Conservation (phyloP, 2,888 invertebrate genomes). For the Asteroscopus sphinx region DNA sequence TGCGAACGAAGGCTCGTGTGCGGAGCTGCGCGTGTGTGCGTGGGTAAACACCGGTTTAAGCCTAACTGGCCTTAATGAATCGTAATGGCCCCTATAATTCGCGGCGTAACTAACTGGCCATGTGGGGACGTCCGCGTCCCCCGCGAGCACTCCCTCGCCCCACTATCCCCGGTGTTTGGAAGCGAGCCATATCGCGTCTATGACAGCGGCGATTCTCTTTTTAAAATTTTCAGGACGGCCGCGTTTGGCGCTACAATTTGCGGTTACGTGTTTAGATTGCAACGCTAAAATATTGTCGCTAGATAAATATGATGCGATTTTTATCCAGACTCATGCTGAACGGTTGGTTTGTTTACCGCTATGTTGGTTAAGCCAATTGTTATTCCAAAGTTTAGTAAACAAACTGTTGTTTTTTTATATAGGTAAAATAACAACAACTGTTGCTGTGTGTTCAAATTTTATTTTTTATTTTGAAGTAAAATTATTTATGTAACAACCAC, state of each 20-base stretch:
- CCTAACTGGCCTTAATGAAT: conserved; percentile 91
- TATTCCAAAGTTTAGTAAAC: conserved; percentile 7
- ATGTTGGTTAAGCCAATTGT: conserved; percentile 1
- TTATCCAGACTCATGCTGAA: conserved; percentile 17
- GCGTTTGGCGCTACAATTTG: conserved; percentile 79
- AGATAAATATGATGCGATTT: conserved; percentile 40
- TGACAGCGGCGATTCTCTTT: conserved; percentile 87
- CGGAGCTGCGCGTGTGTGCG: conserved; percentile 74
- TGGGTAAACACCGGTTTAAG: conserved; percentile 90
- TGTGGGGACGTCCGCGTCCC: conserved; percentile 77
- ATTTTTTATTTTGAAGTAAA: not conserved
- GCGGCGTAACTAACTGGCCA: conserved; percentile 90
- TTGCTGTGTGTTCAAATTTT: too few relatives aligned
- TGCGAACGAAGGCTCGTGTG: conserved; percentile 71
- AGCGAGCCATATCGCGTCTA: conserved; percentile 87
- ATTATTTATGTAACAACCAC: too few relatives aligned
- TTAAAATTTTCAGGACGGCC: conserved; percentile 83
- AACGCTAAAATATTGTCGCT: conserved; percentile 61
- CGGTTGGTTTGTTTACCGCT: conserved; percentile 16
- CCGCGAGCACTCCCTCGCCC: conserved; percentile 60
- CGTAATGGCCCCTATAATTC: conserved; percentile 91
- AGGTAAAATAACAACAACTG: too few relatives aligned
- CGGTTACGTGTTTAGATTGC: conserved; percentile 83
- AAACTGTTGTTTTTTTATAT: conserved; percentile 6
- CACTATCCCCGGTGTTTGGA: conserved; percentile 76